Evolutionary conservation across 2,888 invertebrate species (phyloP), one percentile per base, ranked within the genome.

Genomic region (Caenorhabditis afra): DNA sequence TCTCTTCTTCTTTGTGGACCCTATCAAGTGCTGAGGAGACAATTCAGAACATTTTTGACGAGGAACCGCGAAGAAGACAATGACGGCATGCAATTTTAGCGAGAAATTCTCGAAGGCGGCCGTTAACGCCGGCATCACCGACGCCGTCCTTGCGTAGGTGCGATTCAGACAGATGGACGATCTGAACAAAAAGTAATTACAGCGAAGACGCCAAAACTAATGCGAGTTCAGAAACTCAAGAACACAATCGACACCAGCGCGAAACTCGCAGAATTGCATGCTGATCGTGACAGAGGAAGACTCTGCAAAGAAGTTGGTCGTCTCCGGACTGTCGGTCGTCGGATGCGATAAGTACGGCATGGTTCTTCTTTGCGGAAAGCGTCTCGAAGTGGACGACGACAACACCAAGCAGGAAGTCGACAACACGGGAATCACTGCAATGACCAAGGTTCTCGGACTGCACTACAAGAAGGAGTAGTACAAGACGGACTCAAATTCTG

Each of bases 271-370:
- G 75, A 93, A 94, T 57, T 99, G 99, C 90, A 99, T 98, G 0
- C 93, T 99, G 12, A 99, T 99, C 87, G 93, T 99, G 37, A 99
- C 99, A 61, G 99, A 99, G 93, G 99, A 99, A 94, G 99, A 99
- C 92, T 99, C 99, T 90, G 99, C 99, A 91, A 99, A 99, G 91
- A 94, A 97, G 0, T 93, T 97, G 91, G 99, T 97, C 91, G 96
- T 99, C 41, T 82, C 88, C 11, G 99, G 99, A 52, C 93, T 99
- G 18, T 94, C 95, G 83, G 95, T 97, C 93, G 94, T 88, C 97
- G 89, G 89, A 8, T 77, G 89, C 22, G 89, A 89, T 64, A 77
- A 85, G 22, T 89, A 95, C 89, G 99, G 99, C 3, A 97, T 99
- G 4, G 99, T 99, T 91, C 99, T 99, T 0, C 92, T 99, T 12